Evolutionary conservation across 2,888 invertebrate genomes (phyloP), one percentile per base, ranked within the genome.

Genomic region (Margaritifera margaritifera): DNA sequence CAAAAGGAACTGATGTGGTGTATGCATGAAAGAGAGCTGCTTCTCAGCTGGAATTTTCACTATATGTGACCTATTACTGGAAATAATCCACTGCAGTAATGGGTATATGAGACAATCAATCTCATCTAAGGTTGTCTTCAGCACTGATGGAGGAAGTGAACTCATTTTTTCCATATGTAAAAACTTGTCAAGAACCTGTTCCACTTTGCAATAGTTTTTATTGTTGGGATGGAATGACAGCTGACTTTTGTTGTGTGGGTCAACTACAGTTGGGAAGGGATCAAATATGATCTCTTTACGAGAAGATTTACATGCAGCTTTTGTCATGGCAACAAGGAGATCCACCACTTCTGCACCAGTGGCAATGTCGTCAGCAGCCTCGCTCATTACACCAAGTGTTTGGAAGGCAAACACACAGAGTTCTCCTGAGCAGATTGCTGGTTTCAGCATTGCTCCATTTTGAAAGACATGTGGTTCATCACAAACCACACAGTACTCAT

Each of bases 361-460:
- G 8, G 84, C 84, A 24, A 87, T 84, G 63, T 82, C 83, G 25
- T 83, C 84, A 20, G 86, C 85, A 54, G 85, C 86, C 66, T 85
- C 83, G n/a, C 84, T 80, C 88, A 88, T 88, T 18, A 87, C 85
- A 51, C 86, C 86, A 11, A 88, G 78, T 1, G 87, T 86, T 68
- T 86, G 86, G 77, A 81, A 88, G 2, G 87, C 82, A 75, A 88
- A 88, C 53, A 87, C 83, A 75, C 88, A 88, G 24, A 88, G 75
- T 62, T 86, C 85, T 52, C 86, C 70, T 18, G 80, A 79, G 72
- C 88, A 88, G 15, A 88, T 85, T 2, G 85, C 82, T 20, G 87
- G 88, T 84, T 87, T 87, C 55, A 87, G 78, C 87, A 87, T 86
- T n/a, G 84, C 83, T 59, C 85, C 83, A 79, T 84, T 87, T 69